These are phyloP conservation scores for Dasyornis broadbenti DNA, from an alignment of 2,113 vertebrate genomes.

Conservation along the genomic window DNA sequence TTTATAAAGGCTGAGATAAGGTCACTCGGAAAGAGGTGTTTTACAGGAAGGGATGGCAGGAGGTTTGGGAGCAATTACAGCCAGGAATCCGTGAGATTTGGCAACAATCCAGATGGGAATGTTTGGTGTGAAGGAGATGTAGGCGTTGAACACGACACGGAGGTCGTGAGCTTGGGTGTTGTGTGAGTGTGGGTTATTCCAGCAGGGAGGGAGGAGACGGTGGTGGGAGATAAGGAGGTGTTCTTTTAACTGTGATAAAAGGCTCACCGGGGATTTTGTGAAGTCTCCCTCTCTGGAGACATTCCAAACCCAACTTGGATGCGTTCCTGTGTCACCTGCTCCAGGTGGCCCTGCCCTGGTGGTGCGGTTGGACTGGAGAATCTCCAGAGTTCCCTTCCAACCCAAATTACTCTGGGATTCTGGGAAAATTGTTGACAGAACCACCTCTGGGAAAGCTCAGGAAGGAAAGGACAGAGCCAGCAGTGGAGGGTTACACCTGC, in stretches of 20 bases:
- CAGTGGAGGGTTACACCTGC: neutral
- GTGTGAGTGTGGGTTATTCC: neutral
- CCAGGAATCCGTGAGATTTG: neutral
- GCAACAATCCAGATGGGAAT: neutral
- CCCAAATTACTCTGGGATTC: accelerated
- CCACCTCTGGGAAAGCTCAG: neutral
- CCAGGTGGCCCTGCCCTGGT: neutral
- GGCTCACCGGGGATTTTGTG: neutral
- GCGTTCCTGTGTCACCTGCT: neutral
- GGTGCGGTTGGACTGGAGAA: neutral
- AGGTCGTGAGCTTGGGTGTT: neutral
- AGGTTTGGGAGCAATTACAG: neutral
- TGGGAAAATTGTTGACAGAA: neutral
- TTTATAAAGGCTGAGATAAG: neutral
- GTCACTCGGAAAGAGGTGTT: neutral
- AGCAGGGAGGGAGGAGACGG: neutral
- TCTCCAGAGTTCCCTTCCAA: neutral
- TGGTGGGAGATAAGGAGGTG: conserved; percentile 8
- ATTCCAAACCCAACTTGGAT: neutral
- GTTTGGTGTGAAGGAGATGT: neutral
- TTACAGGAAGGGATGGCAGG: neutral
- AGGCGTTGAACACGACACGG: neutral
- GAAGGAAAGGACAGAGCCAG: neutral
- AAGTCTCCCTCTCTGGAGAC: neutral
- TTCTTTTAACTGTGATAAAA: neutral